Percentiles rank a stretch among this genome's conserved stretches.
Evolutionary conservation across 2,113 vertebrate genomes (phyloP).

Genomic region (Dunckerocampus dactyliophorus): DNA sequence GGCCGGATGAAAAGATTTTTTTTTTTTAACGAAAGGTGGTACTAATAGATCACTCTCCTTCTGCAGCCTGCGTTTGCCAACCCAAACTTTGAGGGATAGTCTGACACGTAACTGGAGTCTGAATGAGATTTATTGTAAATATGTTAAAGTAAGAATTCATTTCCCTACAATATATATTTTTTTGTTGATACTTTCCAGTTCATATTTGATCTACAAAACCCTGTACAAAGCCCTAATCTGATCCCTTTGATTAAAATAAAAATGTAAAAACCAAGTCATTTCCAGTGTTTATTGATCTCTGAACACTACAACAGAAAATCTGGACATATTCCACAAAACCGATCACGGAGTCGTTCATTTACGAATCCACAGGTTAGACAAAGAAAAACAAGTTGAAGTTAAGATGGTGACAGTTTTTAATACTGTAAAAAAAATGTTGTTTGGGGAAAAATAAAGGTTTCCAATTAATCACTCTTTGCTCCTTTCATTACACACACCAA

Average conservation of each 20-base stretch:
- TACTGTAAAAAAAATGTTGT: neutral
- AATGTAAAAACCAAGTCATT: slow-evolving; percentile 37
- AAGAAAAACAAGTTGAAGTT: neutral
- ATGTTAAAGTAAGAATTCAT: no score
- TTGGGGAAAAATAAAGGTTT: slow-evolving; percentile 32
- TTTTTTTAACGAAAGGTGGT: neutral
- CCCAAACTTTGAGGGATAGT: slow-evolving; percentile 69
- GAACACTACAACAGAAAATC: slow-evolving; percentile 72
- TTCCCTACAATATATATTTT: no score
- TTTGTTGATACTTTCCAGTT: no score
- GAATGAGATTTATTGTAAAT: no score
- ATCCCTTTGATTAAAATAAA: slow-evolving; percentile 12
- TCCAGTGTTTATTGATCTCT: slow-evolving; percentile 73
- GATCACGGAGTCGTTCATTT: slow-evolving; percentile 17
- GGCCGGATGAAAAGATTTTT: neutral
- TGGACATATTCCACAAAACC: slow-evolving; percentile 64
- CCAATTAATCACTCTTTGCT: slow-evolving; percentile 7
- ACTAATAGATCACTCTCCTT: slow-evolving; percentile 5
- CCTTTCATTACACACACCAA: slow-evolving; percentile 32
- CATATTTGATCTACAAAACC: neutral
- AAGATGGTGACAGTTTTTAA: neutral
- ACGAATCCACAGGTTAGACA: slow-evolving; percentile 27
- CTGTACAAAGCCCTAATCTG: neutral
- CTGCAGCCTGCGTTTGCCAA: slow-evolving; percentile 70
- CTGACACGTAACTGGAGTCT: slow-evolving; percentile 42